A percentile compares a stretch with the other conserved stretches of the same genome.
Evolutionary conservation across 2,113 vertebrate species (phyloP).

Genomic region (Eolophus roseicapilla): DNA sequence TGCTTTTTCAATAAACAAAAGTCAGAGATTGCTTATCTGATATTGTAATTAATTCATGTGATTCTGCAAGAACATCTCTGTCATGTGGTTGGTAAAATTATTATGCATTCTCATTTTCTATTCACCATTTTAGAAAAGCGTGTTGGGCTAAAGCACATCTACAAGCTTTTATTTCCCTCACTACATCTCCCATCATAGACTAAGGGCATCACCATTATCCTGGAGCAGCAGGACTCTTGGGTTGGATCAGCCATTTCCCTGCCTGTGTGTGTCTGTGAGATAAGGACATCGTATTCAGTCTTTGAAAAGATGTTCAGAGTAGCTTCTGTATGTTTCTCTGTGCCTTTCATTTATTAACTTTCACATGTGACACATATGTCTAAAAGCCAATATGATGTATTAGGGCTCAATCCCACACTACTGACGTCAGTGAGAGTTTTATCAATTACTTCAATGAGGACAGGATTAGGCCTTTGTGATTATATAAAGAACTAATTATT

Average conservation of each 20-base stretch:
- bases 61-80: not conserved
- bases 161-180: not conserved
- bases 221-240: not conserved
- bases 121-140: not conserved
- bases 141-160: not conserved
- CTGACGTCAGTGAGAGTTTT: conserved; percentile 15
- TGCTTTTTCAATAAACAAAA: not conserved
- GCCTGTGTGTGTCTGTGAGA: conserved; percentile 45
- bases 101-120: not conserved
- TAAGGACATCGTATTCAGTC: conserved; percentile 7
- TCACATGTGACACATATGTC: not conserved
- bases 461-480: conserved; percentile 30
- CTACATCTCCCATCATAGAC: not conserved
- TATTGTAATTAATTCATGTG: not conserved
- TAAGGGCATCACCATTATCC: not conserved
- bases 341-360: conserved; percentile 16
- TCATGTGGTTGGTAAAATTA: not conserved
- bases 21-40: not conserved
- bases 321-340: not conserved
- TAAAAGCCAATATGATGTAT: not conserved
- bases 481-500: conserved; percentile 2
- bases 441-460: conserved; percentile 43
- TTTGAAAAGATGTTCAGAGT: conserved; percentile 19
- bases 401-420: conserved; percentile 4
- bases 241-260: conserved; percentile 15